A percentile compares a stretch with the other conserved stretches of the same genome.
These are phyloP conservation scores for Falco cherrug DNA, from an alignment of 2,797 vertebrate species.

Conservation along the genomic window DNA sequence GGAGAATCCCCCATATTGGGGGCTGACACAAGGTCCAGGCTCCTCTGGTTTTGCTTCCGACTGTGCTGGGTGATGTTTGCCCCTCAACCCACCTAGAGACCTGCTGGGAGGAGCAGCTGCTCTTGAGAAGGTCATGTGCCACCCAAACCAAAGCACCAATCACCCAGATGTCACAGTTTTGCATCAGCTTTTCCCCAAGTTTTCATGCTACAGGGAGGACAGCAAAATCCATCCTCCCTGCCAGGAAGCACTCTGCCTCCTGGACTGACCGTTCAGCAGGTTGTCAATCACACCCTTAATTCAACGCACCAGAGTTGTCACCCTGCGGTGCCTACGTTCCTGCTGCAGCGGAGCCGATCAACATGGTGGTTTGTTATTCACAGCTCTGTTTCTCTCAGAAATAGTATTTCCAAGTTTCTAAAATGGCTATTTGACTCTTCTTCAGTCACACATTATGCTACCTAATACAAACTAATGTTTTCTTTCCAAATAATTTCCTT, in stretches of 20 bases:
- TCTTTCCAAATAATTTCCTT: slow-evolving; percentile 57
- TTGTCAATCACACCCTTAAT: not conserved
- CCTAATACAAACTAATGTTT: slow-evolving; percentile 47
- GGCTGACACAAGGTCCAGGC: not conserved
- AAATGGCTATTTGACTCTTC: slow-evolving; percentile 37
- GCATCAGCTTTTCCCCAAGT: not conserved
- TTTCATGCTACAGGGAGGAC: not conserved
- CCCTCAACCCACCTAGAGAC: not conserved
- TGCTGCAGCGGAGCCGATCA: not conserved
- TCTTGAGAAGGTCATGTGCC: not conserved
- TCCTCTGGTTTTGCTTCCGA: not conserved
- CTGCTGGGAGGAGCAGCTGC: not conserved
- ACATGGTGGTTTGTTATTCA: slow-evolving; percentile 5
- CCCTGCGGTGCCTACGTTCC: not conserved
- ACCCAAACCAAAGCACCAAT: not conserved
- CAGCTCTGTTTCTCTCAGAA: slow-evolving; percentile 28
- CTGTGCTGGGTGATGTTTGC: not conserved
- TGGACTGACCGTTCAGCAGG: not conserved
- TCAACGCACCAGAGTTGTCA: not conserved
- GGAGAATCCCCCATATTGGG: not conserved
- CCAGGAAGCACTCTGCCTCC: not conserved
- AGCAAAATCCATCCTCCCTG: not conserved
- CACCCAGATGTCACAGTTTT: not conserved
- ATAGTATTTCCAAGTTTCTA: not conserved
- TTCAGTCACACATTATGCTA: slow-evolving; percentile 13